Evolutionary conservation across 2,888 invertebrate genomes (phyloP).

Genomic region (Calameuta filiformis): DNA sequence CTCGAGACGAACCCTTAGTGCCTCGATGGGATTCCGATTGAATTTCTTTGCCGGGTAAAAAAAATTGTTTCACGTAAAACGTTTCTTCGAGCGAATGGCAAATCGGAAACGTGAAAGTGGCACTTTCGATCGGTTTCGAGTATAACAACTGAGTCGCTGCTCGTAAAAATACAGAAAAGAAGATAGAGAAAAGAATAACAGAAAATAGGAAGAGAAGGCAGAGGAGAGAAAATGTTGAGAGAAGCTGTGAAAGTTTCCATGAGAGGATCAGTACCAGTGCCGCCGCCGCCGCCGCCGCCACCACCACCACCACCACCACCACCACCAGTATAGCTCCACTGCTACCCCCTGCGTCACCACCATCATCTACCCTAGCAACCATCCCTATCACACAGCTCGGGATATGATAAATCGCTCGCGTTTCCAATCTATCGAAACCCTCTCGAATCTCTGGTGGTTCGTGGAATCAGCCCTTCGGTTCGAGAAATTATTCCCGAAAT

Average conservation of each 20-base stretch:
- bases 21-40: neutral
- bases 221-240: neutral
- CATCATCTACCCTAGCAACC: neutral
- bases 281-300: neutral
- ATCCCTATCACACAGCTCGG: neutral
- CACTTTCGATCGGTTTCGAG: neutral
- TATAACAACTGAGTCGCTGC: neutral
- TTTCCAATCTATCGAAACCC: neutral
- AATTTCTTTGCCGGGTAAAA: neutral
- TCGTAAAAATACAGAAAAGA: neutral
- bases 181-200: neutral
- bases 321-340: neutral
- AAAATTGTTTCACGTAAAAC: neutral
- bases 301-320: too few species aligned
- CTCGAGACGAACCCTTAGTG: neutral
- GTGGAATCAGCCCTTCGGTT: neutral
- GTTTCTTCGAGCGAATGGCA: neutral
- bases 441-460: neutral
- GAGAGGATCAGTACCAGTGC: neutral
- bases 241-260: neutral
- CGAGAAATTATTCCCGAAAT: neutral
- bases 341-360: neutral
- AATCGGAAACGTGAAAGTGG: neutral
- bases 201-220: neutral
- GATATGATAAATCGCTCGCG: neutral